Evolutionary conservation across 2,888 invertebrate species (phyloP).

Genomic region (Aleiodes testaceus): DNA sequence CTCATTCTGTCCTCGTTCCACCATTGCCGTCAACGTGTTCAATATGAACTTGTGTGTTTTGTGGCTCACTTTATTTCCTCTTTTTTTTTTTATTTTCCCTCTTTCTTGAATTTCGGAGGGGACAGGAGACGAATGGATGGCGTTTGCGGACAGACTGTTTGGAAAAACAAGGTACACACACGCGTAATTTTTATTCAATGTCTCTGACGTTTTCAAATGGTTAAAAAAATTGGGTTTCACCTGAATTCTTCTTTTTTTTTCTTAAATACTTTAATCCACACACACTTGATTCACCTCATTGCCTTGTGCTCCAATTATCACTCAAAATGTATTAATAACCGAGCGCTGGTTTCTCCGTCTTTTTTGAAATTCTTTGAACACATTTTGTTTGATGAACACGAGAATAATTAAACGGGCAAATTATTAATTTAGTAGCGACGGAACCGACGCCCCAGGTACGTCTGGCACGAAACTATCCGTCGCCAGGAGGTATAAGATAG

Average conservation of each 20-base stretch:
- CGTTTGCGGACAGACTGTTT: slow-evolving; percentile 44
- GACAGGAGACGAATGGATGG: slow-evolving; percentile 34
- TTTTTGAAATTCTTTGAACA: not conserved
- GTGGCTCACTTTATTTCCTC: slow-evolving; percentile 4
- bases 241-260: slow-evolving; percentile 14
- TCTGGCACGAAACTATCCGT: slow-evolving; percentile 65
- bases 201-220: not conserved
- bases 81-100: slow-evolving; percentile 16
- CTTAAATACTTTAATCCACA: slow-evolving; percentile 27
- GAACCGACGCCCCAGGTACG: slow-evolving; percentile 52
- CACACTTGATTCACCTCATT: slow-evolving; percentile 1
- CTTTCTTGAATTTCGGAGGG: slow-evolving; percentile 24
- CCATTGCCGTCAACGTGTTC: slow-evolving; percentile 21
- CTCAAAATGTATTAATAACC: no score
- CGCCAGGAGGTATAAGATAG: slow-evolving; percentile 60
- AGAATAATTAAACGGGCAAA: not conserved
- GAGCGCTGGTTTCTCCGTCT: not conserved
- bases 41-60: slow-evolving; percentile 15
- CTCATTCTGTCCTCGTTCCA: not conserved
- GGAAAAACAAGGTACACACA: slow-evolving; percentile 43
- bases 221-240: slow-evolving; percentile 13
- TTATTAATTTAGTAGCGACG: slow-evolving; percentile 32
- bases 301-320: not conserved
- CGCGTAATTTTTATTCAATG: slow-evolving; percentile 25
- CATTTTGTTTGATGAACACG: not conserved